Evolutionary conservation across 2,113 vertebrate genomes (phyloP).

Genomic region (Xiphorhynchus elegans): DNA sequence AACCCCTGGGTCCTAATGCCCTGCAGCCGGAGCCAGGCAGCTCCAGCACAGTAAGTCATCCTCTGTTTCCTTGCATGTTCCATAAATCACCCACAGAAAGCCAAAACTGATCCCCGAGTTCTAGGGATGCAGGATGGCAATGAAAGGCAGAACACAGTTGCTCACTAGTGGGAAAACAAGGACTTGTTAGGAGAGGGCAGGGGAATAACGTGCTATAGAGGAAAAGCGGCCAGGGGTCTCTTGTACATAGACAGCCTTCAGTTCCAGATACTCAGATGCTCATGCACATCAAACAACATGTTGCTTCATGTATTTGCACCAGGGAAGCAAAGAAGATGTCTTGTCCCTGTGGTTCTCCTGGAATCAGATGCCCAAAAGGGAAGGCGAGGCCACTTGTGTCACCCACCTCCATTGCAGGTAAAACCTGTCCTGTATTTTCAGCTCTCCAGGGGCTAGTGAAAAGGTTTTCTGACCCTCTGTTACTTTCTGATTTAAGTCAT

Average conservation of each 20-base stretch:
- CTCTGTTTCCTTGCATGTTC: neutral
- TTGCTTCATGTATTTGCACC: neutral
- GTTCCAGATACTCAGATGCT: neutral
- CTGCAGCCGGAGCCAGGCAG: neutral
- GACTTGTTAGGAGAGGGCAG: neutral
- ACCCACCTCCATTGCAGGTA: neutral
- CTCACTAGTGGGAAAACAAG: neutral
- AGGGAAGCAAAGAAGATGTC: neutral
- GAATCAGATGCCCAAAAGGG: neutral
- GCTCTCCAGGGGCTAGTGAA: neutral
- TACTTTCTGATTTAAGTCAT: neutral
- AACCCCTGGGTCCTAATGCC: slow-evolving; percentile 77
- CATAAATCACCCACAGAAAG: neutral
- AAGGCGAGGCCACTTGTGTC: neutral
- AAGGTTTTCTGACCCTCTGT: neutral
- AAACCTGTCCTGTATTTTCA: neutral
- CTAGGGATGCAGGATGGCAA: neutral
- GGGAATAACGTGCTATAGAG: neutral
- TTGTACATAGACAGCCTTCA: neutral
- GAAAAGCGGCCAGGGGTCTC: neutral
- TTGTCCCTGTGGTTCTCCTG: neutral
- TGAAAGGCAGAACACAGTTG: neutral
- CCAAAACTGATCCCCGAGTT: neutral
- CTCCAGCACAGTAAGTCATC: neutral
- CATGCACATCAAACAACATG: neutral